Percentiles rank a stretch among this genome's conserved stretches.
Evolutionary conservation across 53 echinoderm and acorn worm genomes (phyloP).

Genomic region (Paracentrotus lividus): DNA sequence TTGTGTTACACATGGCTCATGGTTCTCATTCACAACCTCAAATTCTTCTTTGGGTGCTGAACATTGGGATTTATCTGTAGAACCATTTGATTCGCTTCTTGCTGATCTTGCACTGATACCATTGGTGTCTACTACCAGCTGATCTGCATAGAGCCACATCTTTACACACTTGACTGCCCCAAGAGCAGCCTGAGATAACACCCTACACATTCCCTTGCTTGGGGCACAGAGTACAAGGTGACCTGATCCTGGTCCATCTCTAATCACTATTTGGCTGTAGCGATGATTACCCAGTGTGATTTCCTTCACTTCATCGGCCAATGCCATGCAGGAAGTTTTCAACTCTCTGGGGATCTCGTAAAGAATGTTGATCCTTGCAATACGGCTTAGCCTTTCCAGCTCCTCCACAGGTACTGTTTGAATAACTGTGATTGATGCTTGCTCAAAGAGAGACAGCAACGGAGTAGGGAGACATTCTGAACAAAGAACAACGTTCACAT

Average conservation of each 20-base stretch:
- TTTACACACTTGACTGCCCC: slow-evolving; percentile 71
- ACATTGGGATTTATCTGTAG: not conserved
- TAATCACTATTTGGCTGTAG: slow-evolving; percentile 61
- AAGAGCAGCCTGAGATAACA: slow-evolving; percentile 70
- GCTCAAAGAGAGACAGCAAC: slow-evolving; percentile 61
- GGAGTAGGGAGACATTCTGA: slow-evolving; percentile 70
- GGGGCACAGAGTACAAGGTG: slow-evolving; percentile 81
- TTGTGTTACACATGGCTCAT: not conserved
- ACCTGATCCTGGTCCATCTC: not conserved
- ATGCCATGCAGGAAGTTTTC: not conserved
- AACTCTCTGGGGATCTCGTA: slow-evolving; percentile 52
- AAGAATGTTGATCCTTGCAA: slow-evolving; percentile 59
- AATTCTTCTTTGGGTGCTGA: not conserved
- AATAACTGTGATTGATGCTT: slow-evolving; percentile 71
- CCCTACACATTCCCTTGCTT: slow-evolving; percentile 78
- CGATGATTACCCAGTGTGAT: slow-evolving; percentile 53
- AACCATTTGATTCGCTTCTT: not conserved
- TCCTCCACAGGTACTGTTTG: slow-evolving; percentile 78
- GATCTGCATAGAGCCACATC: slow-evolving; percentile 71
- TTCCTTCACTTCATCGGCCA: slow-evolving; percentile 21
- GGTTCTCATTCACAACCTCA: not conserved
- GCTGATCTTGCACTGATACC: not conserved
- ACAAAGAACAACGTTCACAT: slow-evolving; percentile 71
- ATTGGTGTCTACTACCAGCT: not conserved
- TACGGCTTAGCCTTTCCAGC: slow-evolving; percentile 63